Evolutionary conservation across 2,797 vertebrate species (phyloP).

Genomic region (Benthosema pterotum): DNA sequence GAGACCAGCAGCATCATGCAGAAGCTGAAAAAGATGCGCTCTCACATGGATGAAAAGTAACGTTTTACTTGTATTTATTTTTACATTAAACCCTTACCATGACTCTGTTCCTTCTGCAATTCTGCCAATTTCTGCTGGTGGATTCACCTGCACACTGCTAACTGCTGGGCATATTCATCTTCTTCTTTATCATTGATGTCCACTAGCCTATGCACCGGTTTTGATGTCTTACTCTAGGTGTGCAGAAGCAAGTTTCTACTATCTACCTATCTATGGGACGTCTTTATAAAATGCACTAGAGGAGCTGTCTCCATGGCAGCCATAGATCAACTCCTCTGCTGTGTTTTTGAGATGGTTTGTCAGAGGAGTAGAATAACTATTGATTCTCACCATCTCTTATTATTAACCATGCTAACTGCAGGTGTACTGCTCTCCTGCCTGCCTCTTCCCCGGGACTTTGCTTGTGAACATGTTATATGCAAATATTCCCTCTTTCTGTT

Average conservation of each 20-base stretch:
- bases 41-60: slow-evolving; percentile 98
- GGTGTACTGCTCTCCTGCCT: slow-evolving; percentile 8
- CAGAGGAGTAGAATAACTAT: neutral
- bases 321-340: neutral
- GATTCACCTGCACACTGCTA: no score
- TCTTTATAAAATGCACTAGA: neutral
- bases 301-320: neutral
- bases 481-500: neutral
- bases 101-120: slow-evolving; percentile 1
- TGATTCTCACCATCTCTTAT: slow-evolving; percentile 9
- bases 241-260: no score
- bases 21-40: slow-evolving; percentile 98
- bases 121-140: neutral
- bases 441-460: neutral
- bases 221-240: no score
- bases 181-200: no score
- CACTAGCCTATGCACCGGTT: no score
- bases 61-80: slow-evolving; percentile 14
- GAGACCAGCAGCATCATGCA: slow-evolving; percentile 99
- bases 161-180: no score
- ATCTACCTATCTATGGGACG: neutral
- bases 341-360: neutral
- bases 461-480: neutral
- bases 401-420: neutral
- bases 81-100: slow-evolving; percentile 13